Conservation (phyloP, 2,113 vertebrate species). For the Malurus elegans region DNA sequence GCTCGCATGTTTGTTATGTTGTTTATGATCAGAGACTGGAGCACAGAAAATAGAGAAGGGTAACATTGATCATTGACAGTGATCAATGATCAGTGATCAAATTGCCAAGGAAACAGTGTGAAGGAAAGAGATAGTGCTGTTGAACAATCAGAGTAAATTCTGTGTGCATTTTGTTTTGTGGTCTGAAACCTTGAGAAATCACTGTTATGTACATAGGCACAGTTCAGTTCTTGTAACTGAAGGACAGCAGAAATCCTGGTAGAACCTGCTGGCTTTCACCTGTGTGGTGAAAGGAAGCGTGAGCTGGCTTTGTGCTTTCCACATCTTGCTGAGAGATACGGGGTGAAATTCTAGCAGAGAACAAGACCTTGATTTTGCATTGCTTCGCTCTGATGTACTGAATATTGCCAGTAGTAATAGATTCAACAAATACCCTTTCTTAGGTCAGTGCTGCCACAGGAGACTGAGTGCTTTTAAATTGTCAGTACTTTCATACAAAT, state of each 20-base stretch:
- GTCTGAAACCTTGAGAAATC: background rate
- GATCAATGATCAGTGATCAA: background rate
- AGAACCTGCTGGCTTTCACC: background rate
- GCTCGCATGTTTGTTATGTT: accelerated
- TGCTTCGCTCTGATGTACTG: background rate
- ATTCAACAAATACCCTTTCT: background rate
- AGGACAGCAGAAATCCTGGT: background rate
- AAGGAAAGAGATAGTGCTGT: background rate
- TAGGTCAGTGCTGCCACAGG: background rate
- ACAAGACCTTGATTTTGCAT: background rate
- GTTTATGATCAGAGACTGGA: background rate
- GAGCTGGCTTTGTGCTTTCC: background rate
- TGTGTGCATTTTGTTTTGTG: background rate
- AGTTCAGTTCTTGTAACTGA: background rate
- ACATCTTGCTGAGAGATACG: background rate
- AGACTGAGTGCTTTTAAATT: background rate
- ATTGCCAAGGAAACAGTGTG: background rate
- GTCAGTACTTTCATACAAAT: background rate
- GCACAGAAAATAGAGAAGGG: background rate
- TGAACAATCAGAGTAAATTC: background rate
- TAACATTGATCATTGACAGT: background rate
- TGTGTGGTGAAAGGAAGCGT: background rate
- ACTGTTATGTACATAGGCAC: accelerated
- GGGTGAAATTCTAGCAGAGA: background rate
- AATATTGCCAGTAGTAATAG: background rate